These are phyloP conservation scores for Holocentrus rufus DNA, from an alignment of 2,797 vertebrate genomes.

Conservation along the genomic window DNA sequence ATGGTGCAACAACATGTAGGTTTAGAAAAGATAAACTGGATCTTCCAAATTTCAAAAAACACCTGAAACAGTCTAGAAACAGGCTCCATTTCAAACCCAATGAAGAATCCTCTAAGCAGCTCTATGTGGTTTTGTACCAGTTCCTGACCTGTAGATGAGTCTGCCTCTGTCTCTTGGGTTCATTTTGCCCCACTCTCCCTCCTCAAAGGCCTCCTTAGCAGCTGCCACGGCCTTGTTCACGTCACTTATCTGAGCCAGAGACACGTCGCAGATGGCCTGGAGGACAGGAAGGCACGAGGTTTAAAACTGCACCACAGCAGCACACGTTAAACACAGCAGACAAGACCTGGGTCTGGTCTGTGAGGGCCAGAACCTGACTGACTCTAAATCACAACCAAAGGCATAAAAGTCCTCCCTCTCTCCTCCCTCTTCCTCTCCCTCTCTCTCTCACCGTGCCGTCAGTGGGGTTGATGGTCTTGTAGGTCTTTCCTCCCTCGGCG, in stretches of 20 bases:
- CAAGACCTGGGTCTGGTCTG: not conserved
- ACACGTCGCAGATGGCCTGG: conserved; percentile 89
- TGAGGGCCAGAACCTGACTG: no score
- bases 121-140: not conserved
- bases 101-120: not conserved
- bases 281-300: conserved; percentile 15
- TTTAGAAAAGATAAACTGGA: no score
- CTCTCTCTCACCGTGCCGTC: conserved; percentile 79
- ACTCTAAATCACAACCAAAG: no score
- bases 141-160: conserved; percentile 86
- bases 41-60: no score
- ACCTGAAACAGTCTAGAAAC: no score
- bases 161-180: conserved; percentile 87
- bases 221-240: conserved; percentile 87
- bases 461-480: conserved; percentile 87
- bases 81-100: no score
- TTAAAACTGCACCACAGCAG: not conserved
- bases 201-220: conserved; percentile 89
- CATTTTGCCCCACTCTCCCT: conserved; percentile 89
- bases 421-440: not conserved
- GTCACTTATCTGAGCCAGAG: conserved; percentile 86
- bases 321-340: not conserved
- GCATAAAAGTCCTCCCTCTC: no score
- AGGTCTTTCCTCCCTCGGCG: conserved; percentile 85
- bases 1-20: no score